These are phyloP conservation scores for Sebastes steindachneri DNA, from an alignment of 2,797 vertebrate species.

Conservation along the genomic window DNA sequence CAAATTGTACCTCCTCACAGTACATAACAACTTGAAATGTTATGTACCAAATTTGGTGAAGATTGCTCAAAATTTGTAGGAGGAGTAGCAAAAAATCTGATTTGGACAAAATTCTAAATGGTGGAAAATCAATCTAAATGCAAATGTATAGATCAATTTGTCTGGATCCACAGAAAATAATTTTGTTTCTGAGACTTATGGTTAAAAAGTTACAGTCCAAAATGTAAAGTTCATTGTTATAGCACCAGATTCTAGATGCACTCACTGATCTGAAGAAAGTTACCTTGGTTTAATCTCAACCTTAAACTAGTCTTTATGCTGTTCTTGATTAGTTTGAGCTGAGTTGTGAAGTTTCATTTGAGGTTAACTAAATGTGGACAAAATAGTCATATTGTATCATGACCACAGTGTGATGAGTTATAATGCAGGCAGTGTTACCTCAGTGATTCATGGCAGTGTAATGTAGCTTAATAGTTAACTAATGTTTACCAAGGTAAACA, in stretches of 20 bases:
- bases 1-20: too few relatives aligned
- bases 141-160: too few relatives aligned
- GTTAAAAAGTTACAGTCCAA: too few relatives aligned
- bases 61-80: too few relatives aligned
- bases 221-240: too few relatives aligned
- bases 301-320: background rate
- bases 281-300: background rate
- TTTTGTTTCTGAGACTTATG: too few relatives aligned
- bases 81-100: too few relatives aligned
- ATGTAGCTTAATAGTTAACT: background rate
- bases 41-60: background rate
- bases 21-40: background rate
- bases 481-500: background rate
- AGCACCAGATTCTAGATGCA: background rate
- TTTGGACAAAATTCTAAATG: too few relatives aligned
- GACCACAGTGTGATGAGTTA: background rate
- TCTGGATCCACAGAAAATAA: too few relatives aligned
- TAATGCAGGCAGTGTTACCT: background rate
- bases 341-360: background rate
- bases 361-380: background rate
- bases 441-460: background rate
- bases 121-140: too few relatives aligned
- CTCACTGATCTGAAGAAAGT: background rate
- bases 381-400: too few relatives aligned
- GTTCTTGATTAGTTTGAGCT: background rate